Evolutionary conservation across 2,888 invertebrate species (phyloP), one percentile per base, ranked within the genome.

Genomic region (Formica aserva): DNA sequence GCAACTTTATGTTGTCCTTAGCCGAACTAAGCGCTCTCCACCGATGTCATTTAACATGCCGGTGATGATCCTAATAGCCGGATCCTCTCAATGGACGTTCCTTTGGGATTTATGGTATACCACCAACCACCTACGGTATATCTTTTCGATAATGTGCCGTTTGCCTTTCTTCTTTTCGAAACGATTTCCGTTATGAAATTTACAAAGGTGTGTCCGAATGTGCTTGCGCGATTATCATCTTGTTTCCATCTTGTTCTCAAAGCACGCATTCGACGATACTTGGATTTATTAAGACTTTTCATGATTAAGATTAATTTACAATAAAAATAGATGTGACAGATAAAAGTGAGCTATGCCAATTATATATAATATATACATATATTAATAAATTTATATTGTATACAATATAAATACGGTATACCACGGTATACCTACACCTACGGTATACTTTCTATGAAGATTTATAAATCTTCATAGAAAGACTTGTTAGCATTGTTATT

Each of bases 1-100:
- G 94, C 94, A 94, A 94, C 92, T 94, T 94, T 94, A 94, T 94
- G 94, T 92, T 94, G 92, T 94, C 93, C 94, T 94, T 94, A 94
- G 93, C 91, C 86, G 91, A 91, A 93, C 93, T 94, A 94, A 94
- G 94, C 93, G 92, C 92, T 91, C 92, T 92, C 92, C 89, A 83
- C 93, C 92, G 92, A 92, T 93, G 94, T 94, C 94, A 94, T 94
- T 94, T 94, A 94, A 93, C 93, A 94, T 93, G 91, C 91, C 91
- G 91, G 91, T 92, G 94, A 94, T 94, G 94, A 89, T 88, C 92
- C 93, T 94, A 94, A 94, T 94, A 94, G 93, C 91, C 90, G 87
- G 89, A 81, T 84, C 87, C 89, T 89, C 91, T 89, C 91, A 89
- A 22, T 22, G 22, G 91, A 91, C 90, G 88, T 86, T 85, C 85